Percentiles rank a stretch among this genome's conserved stretches.
phyloP scores from a whole-genome alignment of 2,797 vertebrate genomes.

The Danio albolineatus region DNA sequence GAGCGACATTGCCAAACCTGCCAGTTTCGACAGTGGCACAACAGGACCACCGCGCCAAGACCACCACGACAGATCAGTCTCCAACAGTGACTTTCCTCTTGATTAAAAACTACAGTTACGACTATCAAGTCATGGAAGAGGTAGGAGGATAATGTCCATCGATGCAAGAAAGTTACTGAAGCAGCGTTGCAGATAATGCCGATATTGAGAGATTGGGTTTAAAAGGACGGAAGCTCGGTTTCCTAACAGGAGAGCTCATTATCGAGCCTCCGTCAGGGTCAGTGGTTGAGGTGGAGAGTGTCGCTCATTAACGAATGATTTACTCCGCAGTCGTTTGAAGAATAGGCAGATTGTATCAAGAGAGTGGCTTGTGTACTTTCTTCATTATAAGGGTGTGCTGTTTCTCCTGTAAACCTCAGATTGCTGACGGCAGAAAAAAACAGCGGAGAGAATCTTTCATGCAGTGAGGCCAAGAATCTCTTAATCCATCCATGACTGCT shows the following conservation, averaged over 20 bases:
- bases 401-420: neutral
- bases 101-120: constrained; percentile 19
- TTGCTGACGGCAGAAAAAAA: constrained; percentile 1
- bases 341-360: constrained; percentile 34
- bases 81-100: neutral
- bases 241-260: constrained; percentile 46
- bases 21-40: neutral
- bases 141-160: constrained; percentile 39
- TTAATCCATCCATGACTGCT: constrained; percentile 8
- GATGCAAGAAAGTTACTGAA: constrained; percentile 21
- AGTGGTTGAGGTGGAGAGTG: constrained; percentile 34
- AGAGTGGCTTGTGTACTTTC: constrained; percentile 35
- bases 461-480: constrained; percentile 14
- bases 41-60: neutral
- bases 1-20: neutral
- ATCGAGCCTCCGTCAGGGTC: constrained; percentile 28
- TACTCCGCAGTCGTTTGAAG: constrained; percentile 35
- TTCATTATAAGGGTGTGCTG: constrained; percentile 5
- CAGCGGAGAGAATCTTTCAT: neutral
- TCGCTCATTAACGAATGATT: constrained; percentile 44
- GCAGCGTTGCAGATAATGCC: constrained; percentile 40
- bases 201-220: constrained; percentile 32
- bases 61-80: neutral
- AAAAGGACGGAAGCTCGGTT: constrained; percentile 3
- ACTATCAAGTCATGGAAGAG: constrained; percentile 20